These are phyloP conservation scores for Platysternon megacephalum DNA, from an alignment of 2,113 vertebrate species.

Conservation along the genomic window DNA sequence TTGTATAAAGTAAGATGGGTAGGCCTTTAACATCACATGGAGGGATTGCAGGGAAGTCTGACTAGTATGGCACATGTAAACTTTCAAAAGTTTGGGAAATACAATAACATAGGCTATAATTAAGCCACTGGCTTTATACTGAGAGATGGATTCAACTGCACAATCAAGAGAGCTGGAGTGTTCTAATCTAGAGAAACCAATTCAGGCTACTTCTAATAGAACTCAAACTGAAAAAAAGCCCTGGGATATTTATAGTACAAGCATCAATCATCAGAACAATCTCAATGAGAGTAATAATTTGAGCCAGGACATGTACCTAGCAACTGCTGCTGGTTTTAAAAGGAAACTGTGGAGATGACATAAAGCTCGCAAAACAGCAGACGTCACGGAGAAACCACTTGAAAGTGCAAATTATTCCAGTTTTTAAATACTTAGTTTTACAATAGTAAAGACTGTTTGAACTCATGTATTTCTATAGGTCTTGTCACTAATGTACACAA, in stretches of 20 bases:
- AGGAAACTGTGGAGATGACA: neutral
- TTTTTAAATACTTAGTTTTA: neutral
- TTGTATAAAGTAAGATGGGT: neutral
- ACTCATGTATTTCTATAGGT: neutral
- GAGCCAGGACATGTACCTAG: neutral
- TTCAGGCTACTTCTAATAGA: neutral
- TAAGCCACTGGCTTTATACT: neutral
- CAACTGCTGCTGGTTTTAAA: neutral
- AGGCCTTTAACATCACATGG: too few species aligned
- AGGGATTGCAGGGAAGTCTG: neutral
- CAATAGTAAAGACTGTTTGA: neutral
- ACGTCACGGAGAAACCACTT: neutral
- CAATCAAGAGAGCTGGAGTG: neutral
- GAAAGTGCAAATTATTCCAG: neutral
- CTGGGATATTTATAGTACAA: neutral
- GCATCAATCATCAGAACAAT: neutral
- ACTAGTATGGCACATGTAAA: neutral
- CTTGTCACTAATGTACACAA: neutral
- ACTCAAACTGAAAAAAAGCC: neutral
- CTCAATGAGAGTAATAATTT: neutral
- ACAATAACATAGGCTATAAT: neutral
- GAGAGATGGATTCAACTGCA: neutral
- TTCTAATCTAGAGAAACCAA: neutral
- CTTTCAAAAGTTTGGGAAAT: neutral
- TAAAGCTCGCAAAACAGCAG: neutral